phyloP scores from a whole-genome alignment of 30 jellyfish, hydroid and myxozoan species.

The Pelagia noctiluca region DNA sequence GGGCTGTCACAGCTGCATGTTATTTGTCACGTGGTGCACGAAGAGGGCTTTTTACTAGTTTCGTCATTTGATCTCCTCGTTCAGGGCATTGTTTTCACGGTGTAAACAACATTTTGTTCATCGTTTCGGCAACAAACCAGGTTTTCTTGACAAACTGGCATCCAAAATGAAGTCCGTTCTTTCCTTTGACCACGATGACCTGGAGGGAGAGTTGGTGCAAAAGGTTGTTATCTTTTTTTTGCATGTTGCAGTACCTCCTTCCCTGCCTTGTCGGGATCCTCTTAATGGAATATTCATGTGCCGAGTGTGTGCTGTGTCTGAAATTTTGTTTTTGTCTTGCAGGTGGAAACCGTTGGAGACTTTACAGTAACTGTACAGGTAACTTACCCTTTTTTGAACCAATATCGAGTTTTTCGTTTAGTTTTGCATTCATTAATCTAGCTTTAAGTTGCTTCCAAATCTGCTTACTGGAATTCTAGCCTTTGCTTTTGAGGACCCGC shows the following conservation, averaged over 20 bases:
- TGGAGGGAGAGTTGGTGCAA: conserved; percentile 39
- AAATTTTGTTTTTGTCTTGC: conserved; percentile 6
- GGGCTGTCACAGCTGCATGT: neutral
- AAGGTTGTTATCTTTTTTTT: conserved; percentile 28
- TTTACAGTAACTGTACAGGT: conserved; percentile 96
- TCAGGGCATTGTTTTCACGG: neutral
- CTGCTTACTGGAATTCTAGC: no score
- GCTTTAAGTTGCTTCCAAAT: no score
- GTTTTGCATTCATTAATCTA: neutral
- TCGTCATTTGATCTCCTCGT: neutral
- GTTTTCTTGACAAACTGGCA: neutral
- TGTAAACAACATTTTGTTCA: neutral
- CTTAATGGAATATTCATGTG: no score
- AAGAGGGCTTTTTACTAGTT: neutral
- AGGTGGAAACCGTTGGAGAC: conserved; percentile 98
- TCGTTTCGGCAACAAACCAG: neutral
- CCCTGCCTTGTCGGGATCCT: no score
- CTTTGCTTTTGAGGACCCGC: no score
- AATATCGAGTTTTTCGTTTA: neutral
- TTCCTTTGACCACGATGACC: conserved; percentile 52
- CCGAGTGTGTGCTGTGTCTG: no score
- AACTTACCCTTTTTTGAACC: neutral
- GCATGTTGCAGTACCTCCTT: neutral
- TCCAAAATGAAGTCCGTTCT: conserved; percentile 53
- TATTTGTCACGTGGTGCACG: neutral